phyloP scores from a whole-genome alignment of 2,888 invertebrate genomes.

The Thereva unica region DNA sequence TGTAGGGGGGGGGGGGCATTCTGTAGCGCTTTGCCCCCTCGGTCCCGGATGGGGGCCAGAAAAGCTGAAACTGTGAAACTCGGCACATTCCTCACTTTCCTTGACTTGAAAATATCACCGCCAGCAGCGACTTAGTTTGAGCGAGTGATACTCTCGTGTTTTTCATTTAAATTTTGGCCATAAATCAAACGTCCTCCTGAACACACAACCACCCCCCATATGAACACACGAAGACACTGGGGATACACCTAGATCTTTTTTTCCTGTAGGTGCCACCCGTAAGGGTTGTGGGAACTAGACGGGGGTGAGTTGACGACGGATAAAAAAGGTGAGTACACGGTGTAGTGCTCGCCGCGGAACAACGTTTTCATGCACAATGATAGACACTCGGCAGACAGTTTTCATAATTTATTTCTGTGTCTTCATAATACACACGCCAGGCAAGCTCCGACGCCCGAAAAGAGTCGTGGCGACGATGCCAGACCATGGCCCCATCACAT shows the following conservation, averaged over 20 bases:
- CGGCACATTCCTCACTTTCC: constrained; percentile 3
- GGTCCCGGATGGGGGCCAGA: neutral
- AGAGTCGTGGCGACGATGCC: neutral
- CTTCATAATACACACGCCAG: constrained; percentile 17
- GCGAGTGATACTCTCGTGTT: constrained; percentile 24
- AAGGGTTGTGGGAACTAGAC: neutral
- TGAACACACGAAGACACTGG: neutral
- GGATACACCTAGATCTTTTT: no score
- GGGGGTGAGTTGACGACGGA: neutral
- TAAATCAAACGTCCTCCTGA: constrained; percentile 30
- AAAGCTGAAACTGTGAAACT: neutral
- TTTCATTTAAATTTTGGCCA: constrained; percentile 29
- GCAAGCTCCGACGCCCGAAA: neutral
- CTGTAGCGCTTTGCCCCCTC: no score
- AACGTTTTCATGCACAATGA: constrained; percentile 19
- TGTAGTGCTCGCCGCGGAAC: constrained; percentile 4
- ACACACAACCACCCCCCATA: constrained; percentile 14
- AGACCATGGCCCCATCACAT: neutral
- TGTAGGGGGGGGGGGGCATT: no score
- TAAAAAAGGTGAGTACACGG: no score
- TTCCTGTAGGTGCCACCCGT: no score
- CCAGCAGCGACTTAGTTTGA: constrained; percentile 17
- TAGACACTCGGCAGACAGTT: constrained; percentile 33
- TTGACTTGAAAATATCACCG: constrained; percentile 21
- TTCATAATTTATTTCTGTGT: constrained; percentile 30